Base-by-base conservation (phyloP, 1,140 invertebrate species). In the Tetraneura akinire region DNA sequence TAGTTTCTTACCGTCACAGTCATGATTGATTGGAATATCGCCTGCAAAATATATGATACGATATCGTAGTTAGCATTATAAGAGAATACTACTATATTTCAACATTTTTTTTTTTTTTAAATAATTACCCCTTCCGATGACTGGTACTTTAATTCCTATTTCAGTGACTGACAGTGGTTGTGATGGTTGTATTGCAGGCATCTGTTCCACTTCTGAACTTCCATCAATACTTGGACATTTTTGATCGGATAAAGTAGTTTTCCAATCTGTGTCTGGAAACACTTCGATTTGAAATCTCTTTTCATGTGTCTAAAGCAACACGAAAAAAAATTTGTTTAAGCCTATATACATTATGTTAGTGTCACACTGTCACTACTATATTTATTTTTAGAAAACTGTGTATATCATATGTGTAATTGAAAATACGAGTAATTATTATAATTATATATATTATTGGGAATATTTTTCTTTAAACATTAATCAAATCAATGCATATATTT, bases 21-120 rank as follows among this genome's bases (percentile, higher is more conserved):
- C 89, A 83, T 90, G 88, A 74, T 90, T 87, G 23, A 91, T 88
- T 23, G 92, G 91, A 83, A 94, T 94, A 84, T 95, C 93, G 78
- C 92, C 92, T 86, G 84, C 32, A 84, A 84, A 76, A 62, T 6
- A 71, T 23, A 21, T 18, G 10, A 49, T 23, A 0, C 14, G 14
- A 45, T 57, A 11, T 62, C 8, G 8, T 37, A 37, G 3, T 37
- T 37, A 37, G 3, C 8, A 37, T 37, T 37, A 37, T 4, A 6
- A 47, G 9, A 1, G 4, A 47, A 1, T 47, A 47, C 18, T 2
- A 53, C 2, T 53, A n/a, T 53, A 14, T n/a, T 18, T n/a, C 5
- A n/a, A n/a, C 51, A 53, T 21, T 51, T 8, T 3, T 51, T 14
- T 71, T 29, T n/a, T n/a, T 71, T 49, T 42, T 18, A 26, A 51